phyloP scores from a whole-genome alignment of 1,140 invertebrate species.

The Micrasema minimum region DNA sequence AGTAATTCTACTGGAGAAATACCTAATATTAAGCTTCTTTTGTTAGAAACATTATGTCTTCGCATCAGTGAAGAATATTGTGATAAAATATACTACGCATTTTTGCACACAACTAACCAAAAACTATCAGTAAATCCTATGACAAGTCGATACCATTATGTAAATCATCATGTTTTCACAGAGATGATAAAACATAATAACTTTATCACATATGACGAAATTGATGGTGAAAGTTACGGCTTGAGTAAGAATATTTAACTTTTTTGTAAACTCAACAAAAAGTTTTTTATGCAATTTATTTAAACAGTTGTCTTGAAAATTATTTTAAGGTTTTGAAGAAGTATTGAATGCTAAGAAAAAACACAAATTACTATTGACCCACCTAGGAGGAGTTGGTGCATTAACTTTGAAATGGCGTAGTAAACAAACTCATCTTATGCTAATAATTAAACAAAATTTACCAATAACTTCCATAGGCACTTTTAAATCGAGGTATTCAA shows the following conservation, averaged over 20 bases:
- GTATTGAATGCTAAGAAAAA: constrained; percentile 14
- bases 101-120: constrained; percentile 58
- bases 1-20: not conserved
- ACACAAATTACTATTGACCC: constrained; percentile 17
- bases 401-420: constrained; percentile 9
- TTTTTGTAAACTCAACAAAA: too few relatives aligned
- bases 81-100: constrained; percentile 56
- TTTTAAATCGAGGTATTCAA: too few relatives aligned
- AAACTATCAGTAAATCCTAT: constrained; percentile 49
- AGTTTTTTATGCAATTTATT: not conserved
- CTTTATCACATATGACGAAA: constrained; percentile 61
- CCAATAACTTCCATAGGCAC: not conserved
- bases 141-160: constrained; percentile 53
- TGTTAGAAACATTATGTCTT: constrained; percentile 57
- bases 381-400: not conserved
- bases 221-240: constrained; percentile 61
- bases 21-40: not conserved
- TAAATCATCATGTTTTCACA: constrained; percentile 58
- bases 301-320: not conserved
- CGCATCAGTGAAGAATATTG: constrained; percentile 57
- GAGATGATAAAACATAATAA: constrained; percentile 61
- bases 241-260: constrained; percentile 58
- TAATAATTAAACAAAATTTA: not conserved
- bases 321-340: constrained; percentile 25
- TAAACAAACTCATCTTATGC: not conserved